A percentile compares a stretch with the other conserved stretches of the same genome.
phyloP scores from a whole-genome alignment of 1,140 invertebrate genomes.

The Campoletis sonorensis region DNA sequence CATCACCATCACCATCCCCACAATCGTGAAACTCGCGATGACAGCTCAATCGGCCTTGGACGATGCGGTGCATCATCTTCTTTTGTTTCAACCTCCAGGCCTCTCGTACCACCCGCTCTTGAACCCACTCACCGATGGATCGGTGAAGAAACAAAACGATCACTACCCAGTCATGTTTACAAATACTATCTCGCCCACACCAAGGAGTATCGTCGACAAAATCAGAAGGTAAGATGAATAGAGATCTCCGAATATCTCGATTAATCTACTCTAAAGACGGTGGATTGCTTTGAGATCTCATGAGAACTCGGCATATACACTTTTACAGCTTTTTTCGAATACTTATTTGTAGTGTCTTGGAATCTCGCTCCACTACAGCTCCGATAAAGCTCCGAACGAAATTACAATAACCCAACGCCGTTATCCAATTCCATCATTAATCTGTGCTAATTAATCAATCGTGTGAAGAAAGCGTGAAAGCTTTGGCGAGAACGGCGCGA shows the following conservation, averaged over 20 bases:
- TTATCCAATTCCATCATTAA: too few species aligned
- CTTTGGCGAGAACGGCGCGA: background rate
- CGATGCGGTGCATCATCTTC: constrained; percentile 30
- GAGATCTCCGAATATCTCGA: background rate
- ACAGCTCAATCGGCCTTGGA: constrained; percentile 26
- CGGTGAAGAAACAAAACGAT: constrained; percentile 81
- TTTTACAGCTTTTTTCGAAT: too few species aligned
- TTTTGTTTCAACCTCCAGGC: constrained; percentile 60
- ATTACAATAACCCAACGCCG: too few species aligned
- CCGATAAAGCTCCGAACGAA: too few species aligned
- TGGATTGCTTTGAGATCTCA: too few species aligned
- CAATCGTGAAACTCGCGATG: constrained; percentile 48
- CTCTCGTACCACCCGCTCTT: constrained; percentile 62
- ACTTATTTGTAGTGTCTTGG: too few species aligned
- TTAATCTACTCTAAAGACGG: too few species aligned
- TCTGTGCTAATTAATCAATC: background rate
- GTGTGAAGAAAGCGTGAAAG: background rate
- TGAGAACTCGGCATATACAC: too few species aligned
- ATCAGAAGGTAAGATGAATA: constrained; percentile 78
- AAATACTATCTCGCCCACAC: constrained; percentile 82
- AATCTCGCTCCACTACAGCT: too few species aligned
- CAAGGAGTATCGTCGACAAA: constrained; percentile 77
- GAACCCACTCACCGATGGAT: constrained; percentile 79
- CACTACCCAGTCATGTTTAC: constrained; percentile 82
- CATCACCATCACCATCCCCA: constrained; percentile 34